These are phyloP conservation scores for Upupa epops DNA, from an alignment of 2,113 vertebrate genomes.

Conservation along the genomic window DNA sequence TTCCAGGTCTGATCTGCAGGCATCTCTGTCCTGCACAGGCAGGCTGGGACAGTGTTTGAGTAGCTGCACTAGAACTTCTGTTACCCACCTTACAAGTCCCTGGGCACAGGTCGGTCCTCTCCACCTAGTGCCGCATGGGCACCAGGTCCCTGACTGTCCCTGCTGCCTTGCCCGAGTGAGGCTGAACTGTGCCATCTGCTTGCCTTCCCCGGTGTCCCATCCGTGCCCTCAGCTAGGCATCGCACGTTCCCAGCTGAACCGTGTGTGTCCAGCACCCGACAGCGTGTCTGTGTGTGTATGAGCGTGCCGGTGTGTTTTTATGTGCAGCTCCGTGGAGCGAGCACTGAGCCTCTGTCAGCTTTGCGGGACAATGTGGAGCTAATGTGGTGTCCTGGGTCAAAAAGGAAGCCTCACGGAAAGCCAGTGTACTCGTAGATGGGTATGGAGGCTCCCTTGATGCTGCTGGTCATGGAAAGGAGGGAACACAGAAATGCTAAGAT, in stretches of 20 bases:
- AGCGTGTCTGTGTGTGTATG: not conserved
- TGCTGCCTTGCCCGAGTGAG: not conserved
- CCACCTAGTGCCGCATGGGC: too few relatives aligned
- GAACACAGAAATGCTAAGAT: not conserved
- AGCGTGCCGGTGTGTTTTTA: not conserved
- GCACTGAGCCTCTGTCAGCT: not conserved
- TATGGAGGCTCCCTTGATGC: not conserved
- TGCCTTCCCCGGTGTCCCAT: not conserved
- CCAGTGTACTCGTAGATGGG: not conserved
- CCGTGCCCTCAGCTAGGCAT: not conserved
- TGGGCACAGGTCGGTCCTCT: not conserved
- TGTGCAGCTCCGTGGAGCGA: too few relatives aligned
- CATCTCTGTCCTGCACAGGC: not conserved
- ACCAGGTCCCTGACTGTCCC: not conserved
- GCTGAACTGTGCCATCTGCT: not conserved
- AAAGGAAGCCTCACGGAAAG: not conserved
- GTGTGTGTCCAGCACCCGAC: not conserved
- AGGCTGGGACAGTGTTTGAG: not conserved
- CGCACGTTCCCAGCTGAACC: not conserved
- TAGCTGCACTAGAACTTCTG: not conserved
- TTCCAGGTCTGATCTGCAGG: not conserved
- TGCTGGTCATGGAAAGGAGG: not conserved
- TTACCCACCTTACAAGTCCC: not conserved
- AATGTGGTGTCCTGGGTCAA: not conserved
- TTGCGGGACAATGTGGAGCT: not conserved